phyloP scores from a whole-genome alignment of 2,797 vertebrate genomes.

The Enteromius fasciolatus region DNA sequence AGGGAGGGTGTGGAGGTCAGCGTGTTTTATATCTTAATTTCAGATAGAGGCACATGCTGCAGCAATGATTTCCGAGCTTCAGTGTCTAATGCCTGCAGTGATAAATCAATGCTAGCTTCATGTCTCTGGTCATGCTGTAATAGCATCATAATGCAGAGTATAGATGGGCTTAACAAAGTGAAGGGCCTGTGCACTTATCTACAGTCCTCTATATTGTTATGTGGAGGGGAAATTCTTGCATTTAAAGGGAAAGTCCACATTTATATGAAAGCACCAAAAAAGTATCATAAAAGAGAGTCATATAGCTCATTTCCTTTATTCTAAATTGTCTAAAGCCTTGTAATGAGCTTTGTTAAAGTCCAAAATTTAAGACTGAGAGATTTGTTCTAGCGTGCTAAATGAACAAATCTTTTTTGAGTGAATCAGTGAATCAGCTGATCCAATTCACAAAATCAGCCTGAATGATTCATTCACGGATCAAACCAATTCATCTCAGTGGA shows the following conservation, averaged over 20 bases:
- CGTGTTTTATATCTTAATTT: conserved; percentile 53
- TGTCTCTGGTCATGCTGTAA: conserved; percentile 12
- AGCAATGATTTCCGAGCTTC: conserved; percentile 28
- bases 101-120: conserved; percentile 35
- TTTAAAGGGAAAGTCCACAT: neutral
- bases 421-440: neutral
- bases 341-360: neutral
- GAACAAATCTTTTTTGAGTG: neutral
- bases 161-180: conserved; percentile 7
- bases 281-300: neutral
- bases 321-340: neutral
- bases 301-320: neutral
- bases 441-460: neutral
- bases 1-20: conserved; percentile 53
- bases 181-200: neutral
- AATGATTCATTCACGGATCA: neutral
- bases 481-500: neutral
- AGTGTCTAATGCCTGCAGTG: neutral
- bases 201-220: conserved; percentile 1
- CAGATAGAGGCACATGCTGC: conserved; percentile 23
- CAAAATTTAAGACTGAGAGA: neutral
- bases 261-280: neutral
- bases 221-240: neutral
- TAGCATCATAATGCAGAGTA: conserved; percentile 17
- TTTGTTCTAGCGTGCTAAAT: neutral